Conservation (phyloP, 1,140 invertebrate species). For the Zophobas atratus region DNA sequence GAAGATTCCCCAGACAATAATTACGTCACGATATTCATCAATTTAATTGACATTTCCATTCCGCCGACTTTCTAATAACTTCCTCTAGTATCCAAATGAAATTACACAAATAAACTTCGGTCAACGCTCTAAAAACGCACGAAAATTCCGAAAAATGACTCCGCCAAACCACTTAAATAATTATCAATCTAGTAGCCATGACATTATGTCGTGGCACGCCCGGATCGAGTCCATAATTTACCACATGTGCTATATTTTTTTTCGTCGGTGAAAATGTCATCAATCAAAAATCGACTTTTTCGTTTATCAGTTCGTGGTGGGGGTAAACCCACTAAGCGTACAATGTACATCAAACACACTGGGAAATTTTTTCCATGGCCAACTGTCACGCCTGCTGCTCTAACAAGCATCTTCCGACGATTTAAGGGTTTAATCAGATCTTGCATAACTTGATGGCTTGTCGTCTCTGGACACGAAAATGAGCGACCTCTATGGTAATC, state of each 20-base stretch:
- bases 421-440: not conserved
- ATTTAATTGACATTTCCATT: constrained; percentile 41
- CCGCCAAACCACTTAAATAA: not conserved
- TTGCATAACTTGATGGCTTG: not conserved
- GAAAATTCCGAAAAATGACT: not conserved
- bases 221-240: not conserved
- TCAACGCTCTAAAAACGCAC: constrained; percentile 2
- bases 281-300: too few relatives aligned
- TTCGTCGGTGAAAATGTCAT: too few relatives aligned
- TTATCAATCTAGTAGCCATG: constrained; percentile 15
- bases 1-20: constrained; percentile 29
- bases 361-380: constrained; percentile 6
- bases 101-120: constrained; percentile 21
- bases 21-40: constrained; percentile 26
- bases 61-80: constrained; percentile 35
- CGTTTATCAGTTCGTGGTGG: too few relatives aligned
- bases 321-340: not conserved
- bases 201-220: constrained; percentile 9
- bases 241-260: too few relatives aligned
- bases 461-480: not conserved
- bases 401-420: constrained; percentile 17
- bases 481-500: not conserved
- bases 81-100: constrained; percentile 7
- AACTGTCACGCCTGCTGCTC: not conserved
- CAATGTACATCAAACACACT: not conserved